Conservation (phyloP, 1,140 invertebrate species). For the Euglossa dilemma region DNA sequence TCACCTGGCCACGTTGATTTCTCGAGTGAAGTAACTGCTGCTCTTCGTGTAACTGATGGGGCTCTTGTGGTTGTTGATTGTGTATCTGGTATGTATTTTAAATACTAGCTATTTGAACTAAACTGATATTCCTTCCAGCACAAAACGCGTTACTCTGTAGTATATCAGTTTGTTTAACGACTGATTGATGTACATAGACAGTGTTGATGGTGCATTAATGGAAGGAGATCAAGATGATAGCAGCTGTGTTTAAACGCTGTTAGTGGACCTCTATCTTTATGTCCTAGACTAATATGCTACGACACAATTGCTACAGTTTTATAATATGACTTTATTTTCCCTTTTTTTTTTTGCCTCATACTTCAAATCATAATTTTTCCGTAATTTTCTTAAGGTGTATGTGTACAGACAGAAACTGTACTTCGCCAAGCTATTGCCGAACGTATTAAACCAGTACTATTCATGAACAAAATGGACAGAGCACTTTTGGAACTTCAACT, state of each 20-base stretch:
- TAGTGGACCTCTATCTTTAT: slow-evolving; percentile 87
- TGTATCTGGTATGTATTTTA: slow-evolving; percentile 91
- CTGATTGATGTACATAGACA: slow-evolving; percentile 72
- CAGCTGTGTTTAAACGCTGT: slow-evolving; percentile 83
- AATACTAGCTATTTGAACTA: neutral
- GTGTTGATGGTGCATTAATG: slow-evolving; percentile 82
- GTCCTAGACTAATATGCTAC: slow-evolving; percentile 84
- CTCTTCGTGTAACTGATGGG: slow-evolving; percentile 99
- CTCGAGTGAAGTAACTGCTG: slow-evolving; percentile 99
- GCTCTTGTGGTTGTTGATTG: slow-evolving; percentile 99
- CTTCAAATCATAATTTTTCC: slow-evolving; percentile 11
- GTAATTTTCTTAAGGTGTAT: slow-evolving; percentile 90
- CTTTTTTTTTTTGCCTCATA: slow-evolving; percentile 7
- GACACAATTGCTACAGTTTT: slow-evolving; percentile 72
- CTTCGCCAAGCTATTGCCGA: slow-evolving; percentile 99
- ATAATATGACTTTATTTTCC: slow-evolving; percentile 13
- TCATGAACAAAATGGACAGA: slow-evolving; percentile 99
- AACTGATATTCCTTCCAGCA: slow-evolving; percentile 79
- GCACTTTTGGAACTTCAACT: slow-evolving; percentile 97
- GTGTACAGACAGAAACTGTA: slow-evolving; percentile 99
- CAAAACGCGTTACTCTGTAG: slow-evolving; percentile 81
- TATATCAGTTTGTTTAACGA: slow-evolving; percentile 62
- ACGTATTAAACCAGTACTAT: slow-evolving; percentile 99
- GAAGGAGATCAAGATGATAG: slow-evolving; percentile 79
- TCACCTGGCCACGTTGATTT: slow-evolving; percentile 99